Percentiles rank a stretch among this genome's conserved stretches.
Evolutionary conservation across 2,888 invertebrate species (phyloP).

Genomic region (Perithous albicinctus): DNA sequence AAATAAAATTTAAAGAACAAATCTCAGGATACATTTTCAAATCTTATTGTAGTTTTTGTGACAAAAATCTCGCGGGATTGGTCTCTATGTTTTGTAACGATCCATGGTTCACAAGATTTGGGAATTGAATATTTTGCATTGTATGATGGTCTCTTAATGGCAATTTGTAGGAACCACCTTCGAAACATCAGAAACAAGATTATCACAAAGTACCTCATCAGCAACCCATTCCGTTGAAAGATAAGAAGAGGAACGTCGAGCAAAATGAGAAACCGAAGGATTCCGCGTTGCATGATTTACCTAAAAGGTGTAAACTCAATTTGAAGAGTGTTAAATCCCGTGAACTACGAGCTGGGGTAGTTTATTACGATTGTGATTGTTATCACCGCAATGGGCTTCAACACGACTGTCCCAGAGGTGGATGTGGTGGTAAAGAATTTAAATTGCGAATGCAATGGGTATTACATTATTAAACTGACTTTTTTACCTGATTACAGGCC

Average conservation of each 20-base stretch:
- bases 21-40: background rate
- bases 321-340: constrained; percentile 85
- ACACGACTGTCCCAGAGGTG: constrained; percentile 86
- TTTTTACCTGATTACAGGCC: constrained; percentile 22
- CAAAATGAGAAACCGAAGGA: constrained; percentile 16
- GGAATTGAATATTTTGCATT: background rate
- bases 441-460: background rate
- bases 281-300: background rate
- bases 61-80: background rate
- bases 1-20: constrained; percentile 33
- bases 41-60: background rate
- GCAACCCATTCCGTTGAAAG: background rate
- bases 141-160: background rate
- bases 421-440: constrained; percentile 84
- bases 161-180: background rate
- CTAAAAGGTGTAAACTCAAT: constrained; percentile 26
- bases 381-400: constrained; percentile 87
- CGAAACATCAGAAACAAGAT: constrained; percentile 28
- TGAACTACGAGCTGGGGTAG: constrained; percentile 86
- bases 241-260: constrained; percentile 4
- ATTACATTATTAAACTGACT: background rate
- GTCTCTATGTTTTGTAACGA: constrained; percentile 7
- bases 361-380: constrained; percentile 87
- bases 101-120: constrained; percentile 41
- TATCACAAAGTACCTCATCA: background rate